Evolutionary conservation across 1,140 invertebrate genomes (phyloP).

Genomic region (Argopecten irradians): DNA sequence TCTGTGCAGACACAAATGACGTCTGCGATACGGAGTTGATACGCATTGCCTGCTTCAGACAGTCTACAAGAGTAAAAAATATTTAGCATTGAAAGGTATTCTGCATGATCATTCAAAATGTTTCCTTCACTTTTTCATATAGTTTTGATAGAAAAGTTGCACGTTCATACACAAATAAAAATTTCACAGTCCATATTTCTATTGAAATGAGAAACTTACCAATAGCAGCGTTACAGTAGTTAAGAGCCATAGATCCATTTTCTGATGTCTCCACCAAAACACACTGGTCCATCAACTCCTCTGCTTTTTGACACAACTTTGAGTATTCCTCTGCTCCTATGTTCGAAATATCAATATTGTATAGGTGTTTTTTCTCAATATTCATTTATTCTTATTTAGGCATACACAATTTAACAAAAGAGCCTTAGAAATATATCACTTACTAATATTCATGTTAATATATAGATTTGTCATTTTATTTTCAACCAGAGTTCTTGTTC

Average conservation of each 20-base stretch:
- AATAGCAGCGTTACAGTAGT: slow-evolving; percentile 65
- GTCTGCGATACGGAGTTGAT: slow-evolving; percentile 94
- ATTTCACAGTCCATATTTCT: not conserved
- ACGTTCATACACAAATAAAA: not conserved
- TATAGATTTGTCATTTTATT: too few relatives aligned
- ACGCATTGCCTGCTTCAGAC: slow-evolving; percentile 88
- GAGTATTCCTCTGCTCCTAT: not conserved
- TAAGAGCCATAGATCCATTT: slow-evolving; percentile 57
- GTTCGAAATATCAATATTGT: too few relatives aligned
- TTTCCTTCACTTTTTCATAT: not conserved
- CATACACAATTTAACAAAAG: too few relatives aligned
- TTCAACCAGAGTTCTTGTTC: too few relatives aligned
- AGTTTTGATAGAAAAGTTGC: not conserved
- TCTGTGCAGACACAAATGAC: slow-evolving; percentile 90
- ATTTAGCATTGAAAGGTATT: not conserved
- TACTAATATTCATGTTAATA: too few relatives aligned
- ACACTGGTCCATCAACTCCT: slow-evolving; percentile 71
- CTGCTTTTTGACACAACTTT: slow-evolving; percentile 44
- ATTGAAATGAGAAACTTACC: slow-evolving; percentile 43
- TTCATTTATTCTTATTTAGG: too few relatives aligned
- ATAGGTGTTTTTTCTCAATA: too few relatives aligned
- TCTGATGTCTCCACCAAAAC: slow-evolving; percentile 67
- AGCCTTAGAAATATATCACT: too few relatives aligned
- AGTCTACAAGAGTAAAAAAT: slow-evolving; percentile 79
- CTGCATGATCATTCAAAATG: not conserved